Conservation (phyloP, 2,888 invertebrate species). For the Hyposoter dolosus region DNA sequence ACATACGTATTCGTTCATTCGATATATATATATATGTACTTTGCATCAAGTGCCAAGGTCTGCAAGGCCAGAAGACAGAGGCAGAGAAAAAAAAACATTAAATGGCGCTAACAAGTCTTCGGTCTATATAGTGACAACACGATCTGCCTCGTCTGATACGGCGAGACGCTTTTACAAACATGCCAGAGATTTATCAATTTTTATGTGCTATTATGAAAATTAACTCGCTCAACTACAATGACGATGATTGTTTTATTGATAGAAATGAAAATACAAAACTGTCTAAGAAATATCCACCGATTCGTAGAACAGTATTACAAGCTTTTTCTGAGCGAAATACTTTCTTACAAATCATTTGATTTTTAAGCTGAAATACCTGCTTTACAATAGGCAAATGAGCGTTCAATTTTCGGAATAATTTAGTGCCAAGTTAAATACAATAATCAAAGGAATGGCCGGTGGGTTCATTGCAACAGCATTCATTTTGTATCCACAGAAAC, state of each 20-base stretch:
- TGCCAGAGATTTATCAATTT: conserved; percentile 12
- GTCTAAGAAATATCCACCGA: not conserved
- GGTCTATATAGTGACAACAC: not conserved
- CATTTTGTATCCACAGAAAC: too few relatives aligned
- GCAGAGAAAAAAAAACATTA: conserved; percentile 30
- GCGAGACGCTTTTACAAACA: conserved; percentile 10
- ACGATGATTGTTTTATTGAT: not conserved
- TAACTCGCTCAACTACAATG: not conserved
- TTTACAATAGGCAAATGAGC: too few relatives aligned
- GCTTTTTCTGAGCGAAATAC: not conserved
- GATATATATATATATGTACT: conserved; percentile 18
- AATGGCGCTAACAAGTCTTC: conserved; percentile 45
- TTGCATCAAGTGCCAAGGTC: conserved; percentile 62
- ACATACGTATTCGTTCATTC: not conserved
- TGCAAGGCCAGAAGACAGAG: conserved; percentile 45
- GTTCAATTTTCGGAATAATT: too few relatives aligned
- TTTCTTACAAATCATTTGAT: not conserved
- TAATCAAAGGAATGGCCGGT: too few relatives aligned
- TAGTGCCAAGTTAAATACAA: too few relatives aligned
- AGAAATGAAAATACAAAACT: not conserved
- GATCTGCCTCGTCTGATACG: not conserved
- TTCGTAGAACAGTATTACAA: not conserved
- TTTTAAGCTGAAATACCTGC: not conserved
- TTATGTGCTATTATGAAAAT: not conserved
- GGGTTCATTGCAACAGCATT: too few relatives aligned